Percentiles rank a stretch among this genome's conserved stretches.
phyloP scores from a whole-genome alignment of 2,113 vertebrate genomes.

The Corythoichthys intestinalis region DNA sequence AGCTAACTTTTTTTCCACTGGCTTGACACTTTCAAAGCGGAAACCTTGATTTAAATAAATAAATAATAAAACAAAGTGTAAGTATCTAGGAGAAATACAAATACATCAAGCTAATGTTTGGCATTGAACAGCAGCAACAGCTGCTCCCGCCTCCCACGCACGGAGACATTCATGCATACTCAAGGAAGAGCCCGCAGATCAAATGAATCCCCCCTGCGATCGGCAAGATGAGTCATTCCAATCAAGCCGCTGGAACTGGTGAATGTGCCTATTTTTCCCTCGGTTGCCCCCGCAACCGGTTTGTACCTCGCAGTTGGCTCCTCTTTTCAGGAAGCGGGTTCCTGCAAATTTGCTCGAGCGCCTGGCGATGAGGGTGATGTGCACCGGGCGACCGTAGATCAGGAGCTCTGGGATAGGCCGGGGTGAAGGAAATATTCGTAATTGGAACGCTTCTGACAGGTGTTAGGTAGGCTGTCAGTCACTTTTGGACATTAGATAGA shows the following conservation, averaged over 20 bases:
- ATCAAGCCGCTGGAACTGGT: slow-evolving; percentile 29
- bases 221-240: slow-evolving; percentile 45
- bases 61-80: too few species aligned
- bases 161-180: slow-evolving; percentile 28
- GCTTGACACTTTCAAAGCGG: neutral
- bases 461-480: neutral
- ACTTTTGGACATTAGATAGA: slow-evolving; percentile 1
- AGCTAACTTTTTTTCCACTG: neutral
- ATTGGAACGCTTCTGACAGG: neutral
- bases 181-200: slow-evolving; percentile 24
- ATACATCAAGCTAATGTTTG: neutral
- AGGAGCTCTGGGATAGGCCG: slow-evolving; percentile 78
- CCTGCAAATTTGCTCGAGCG: slow-evolving; percentile 96
- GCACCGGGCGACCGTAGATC: slow-evolving; percentile 91
- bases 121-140: neutral
- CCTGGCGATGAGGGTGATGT: slow-evolving; percentile 93
- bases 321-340: slow-evolving; percentile 96
- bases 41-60: neutral
- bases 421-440: slow-evolving; percentile 69
- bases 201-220: slow-evolving; percentile 47
- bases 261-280: slow-evolving; percentile 22
- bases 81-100: neutral
- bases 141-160: slow-evolving; percentile 10
- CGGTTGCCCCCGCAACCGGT: slow-evolving; percentile 42
- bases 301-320: slow-evolving; percentile 90